Evolutionary conservation across 2,113 vertebrate species (phyloP), one percentile per base, ranked within the genome.

Genomic region (Alectura lathami): DNA sequence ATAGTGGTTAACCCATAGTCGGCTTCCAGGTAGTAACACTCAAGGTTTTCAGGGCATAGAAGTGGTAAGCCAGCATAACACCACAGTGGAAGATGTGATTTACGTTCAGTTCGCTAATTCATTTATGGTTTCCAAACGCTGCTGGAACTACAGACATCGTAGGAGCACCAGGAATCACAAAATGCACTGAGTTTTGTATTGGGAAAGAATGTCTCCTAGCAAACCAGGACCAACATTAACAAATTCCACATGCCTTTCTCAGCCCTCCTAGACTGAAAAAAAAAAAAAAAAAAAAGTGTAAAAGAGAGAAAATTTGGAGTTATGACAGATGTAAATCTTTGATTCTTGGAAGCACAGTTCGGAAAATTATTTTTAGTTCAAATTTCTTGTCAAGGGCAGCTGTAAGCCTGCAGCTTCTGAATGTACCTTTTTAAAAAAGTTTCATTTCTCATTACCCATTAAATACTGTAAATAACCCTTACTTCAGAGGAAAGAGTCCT

Each of bases 341-440:
- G 86, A 76, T 92, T 95, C 95, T 94, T 94, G 96, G 95, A 97
- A 94, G 74, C 91, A 84, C 10, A 79, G 88, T 90, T 96, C 5
- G 29, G 90, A 82, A 93, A 91, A 93, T 74, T 96, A 94, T 94
- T 96, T 94, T 96, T 96, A 96, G 95, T 67, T 27, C 0, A 75
- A 86, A 40, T 92, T 95, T 95, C 76, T 94, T 91, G 80, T 88
- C 48, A 88, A 91, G 88, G 93, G 93, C 89, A 94, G 79, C 85
- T 89, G 77, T 75, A 90, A 93, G 89, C 75, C 87, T 88, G 64
- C 60, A 84, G 76, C 54, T 69, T 88, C 72, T 88, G n/a, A 76
- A 75, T 22, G 30, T 91, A 51, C 87, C 91, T 94, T n/a, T 72
- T 4, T 2, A 48, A 63, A 87, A 88, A 57, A 40, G 80, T 94